Base-by-base conservation (phyloP, 2,888 invertebrate genomes). In the Junonia oenone region DNA sequence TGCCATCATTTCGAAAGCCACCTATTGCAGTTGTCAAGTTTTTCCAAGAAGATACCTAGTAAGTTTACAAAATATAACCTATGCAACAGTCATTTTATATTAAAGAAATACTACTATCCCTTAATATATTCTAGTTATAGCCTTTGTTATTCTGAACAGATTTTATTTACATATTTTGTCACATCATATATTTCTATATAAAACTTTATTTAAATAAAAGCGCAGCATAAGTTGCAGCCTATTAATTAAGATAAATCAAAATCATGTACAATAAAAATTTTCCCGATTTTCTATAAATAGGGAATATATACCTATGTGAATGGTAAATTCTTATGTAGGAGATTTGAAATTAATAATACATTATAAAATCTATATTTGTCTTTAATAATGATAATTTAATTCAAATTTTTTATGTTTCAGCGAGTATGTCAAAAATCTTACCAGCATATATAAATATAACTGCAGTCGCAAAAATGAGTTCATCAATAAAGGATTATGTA, bases 11-110 rank as follows among this genome's bases (percentile, higher is more conserved):
- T 71, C 91, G 92, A 69, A 95, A 94, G 72, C 92, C 92, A 64
- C 94, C 96, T n/a, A 93, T 96, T 66, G 95, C 94, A 51, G 93
- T 94, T 68, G 96, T 97, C 47, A 95, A 95, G 77, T 97, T 96
- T 84, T 96, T 96, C 80, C 93, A 95, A 77, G 97, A 97, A 84
- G 94, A 94, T 72, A 91, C 93, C 61, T 96, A 92, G 97, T 97
- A 92, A 94, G 95, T 92, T 68, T 61, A 55, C 56, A 55, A 58
- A 43, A 59, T 62, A 55, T 61, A 63, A 61, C 62, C 57, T 63
- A 52, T 47, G 33, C 26, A 15, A 22, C 4, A 2, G 6, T 22
- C 13, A 13, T 31, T 13, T 43, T 31, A 43, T 43, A 9, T 17
- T 15, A 6, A n/a, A 11, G 8, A 43, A 11, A 26, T 43, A 9